phyloP scores from a whole-genome alignment of 2,113 vertebrate species.

The Gracilinanus agilis region DNA sequence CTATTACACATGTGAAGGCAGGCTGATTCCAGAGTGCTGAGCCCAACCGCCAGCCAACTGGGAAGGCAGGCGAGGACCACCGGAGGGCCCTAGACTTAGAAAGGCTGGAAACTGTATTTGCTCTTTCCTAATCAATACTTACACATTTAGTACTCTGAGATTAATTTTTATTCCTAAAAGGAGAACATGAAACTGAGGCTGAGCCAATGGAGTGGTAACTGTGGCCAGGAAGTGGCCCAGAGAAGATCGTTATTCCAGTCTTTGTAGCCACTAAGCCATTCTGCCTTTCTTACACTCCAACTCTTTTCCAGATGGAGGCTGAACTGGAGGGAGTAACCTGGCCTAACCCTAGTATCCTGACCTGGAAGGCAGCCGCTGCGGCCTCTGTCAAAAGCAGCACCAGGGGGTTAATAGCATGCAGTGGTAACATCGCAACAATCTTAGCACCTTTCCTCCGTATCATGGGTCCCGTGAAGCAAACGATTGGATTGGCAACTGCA shows the following conservation, averaged over 20 bases:
- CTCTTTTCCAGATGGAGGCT: not conserved
- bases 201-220: too few species aligned
- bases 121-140: too few species aligned
- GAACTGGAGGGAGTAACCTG: not conserved
- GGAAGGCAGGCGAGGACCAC: too few species aligned
- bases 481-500: not conserved
- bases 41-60: too few species aligned
- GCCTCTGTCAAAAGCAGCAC: not conserved
- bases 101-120: too few species aligned
- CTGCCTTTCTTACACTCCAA: not conserved
- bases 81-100: too few species aligned
- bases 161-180: too few species aligned
- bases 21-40: too few species aligned
- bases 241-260: too few species aligned
- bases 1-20: too few species aligned
- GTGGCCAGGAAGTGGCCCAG: not conserved
- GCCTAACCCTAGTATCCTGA: not conserved
- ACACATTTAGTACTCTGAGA: too few species aligned
- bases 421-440: not conserved
- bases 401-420: not conserved
- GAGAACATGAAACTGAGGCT: too few species aligned
- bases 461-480: constrained; percentile 2
- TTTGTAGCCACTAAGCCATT: not conserved
- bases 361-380: not conserved
- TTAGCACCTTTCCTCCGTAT: not conserved